Conservation (phyloP, 2,888 invertebrate species). For the Helobdella robusta region DNA sequence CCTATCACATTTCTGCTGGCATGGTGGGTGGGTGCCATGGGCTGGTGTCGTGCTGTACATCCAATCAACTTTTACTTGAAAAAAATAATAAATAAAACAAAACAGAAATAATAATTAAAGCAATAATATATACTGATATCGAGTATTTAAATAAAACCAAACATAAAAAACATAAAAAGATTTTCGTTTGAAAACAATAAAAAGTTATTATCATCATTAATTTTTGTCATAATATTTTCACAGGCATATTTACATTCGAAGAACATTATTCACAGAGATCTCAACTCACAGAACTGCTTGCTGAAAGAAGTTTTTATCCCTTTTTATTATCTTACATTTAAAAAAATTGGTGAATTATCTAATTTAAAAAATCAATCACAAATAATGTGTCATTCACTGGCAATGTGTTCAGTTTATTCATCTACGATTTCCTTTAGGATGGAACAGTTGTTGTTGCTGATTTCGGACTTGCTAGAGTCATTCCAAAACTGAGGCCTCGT, state of each 20-base stretch:
- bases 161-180: too few species aligned
- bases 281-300: slow-evolving; percentile 89
- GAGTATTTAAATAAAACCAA: too few species aligned
- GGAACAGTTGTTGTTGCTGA: slow-evolving; percentile 87
- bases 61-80: too few species aligned
- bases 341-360: too few species aligned
- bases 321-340: slow-evolving; percentile 14
- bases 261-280: slow-evolving; percentile 86
- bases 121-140: too few species aligned
- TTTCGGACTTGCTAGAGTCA: slow-evolving; percentile 74
- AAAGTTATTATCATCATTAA: too few species aligned
- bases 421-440: slow-evolving; percentile 55
- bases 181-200: too few species aligned
- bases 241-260: slow-evolving; percentile 73
- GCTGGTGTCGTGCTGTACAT: background rate
- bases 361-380: too few species aligned
- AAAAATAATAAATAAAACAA: too few species aligned
- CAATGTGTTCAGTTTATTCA: background rate
- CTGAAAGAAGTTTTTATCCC: slow-evolving; percentile 64
- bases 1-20: slow-evolving; percentile 82
- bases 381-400: background rate
- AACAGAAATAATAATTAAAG: too few species aligned
- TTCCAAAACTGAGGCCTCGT: slow-evolving; percentile 35
- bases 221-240: too few species aligned
- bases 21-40: slow-evolving; percentile 57